Percentiles rank a stretch among this genome's conserved stretches.
Conservation (phyloP, 92 coral and sea anemone genomes). For the Palythoa grandiflora region DNA sequence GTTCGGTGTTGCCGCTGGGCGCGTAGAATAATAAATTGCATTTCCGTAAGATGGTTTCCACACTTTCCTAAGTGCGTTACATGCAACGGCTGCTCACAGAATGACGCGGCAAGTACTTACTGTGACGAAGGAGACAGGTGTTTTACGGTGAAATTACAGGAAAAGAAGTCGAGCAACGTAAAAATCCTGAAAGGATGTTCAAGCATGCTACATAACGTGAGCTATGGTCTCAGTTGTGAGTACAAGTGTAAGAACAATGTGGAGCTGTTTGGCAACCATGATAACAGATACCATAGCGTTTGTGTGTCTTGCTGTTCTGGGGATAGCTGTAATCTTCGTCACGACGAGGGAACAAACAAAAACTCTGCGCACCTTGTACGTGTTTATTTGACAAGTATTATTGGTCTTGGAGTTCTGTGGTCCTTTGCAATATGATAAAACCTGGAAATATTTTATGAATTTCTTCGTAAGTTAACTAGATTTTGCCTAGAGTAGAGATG, state of each 20-base stretch:
- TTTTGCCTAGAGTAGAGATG: too few species aligned
- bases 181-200: slow-evolving; percentile 51
- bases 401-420: background rate
- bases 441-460: too few species aligned
- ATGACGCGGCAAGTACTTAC: background rate
- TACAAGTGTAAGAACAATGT: slow-evolving; percentile 59
- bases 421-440: background rate
- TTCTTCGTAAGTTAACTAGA: too few species aligned
- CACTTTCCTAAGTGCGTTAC: slow-evolving; percentile 5
- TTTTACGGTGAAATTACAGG: slow-evolving; percentile 53
- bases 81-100: slow-evolving; percentile 16
- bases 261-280: background rate
- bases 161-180: slow-evolving; percentile 36
- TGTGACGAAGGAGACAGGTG: slow-evolving; percentile 51
- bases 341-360: background rate
- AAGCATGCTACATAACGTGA: slow-evolving; percentile 47
- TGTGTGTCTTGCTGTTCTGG: slow-evolving; percentile 67
- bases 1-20: too few species aligned
- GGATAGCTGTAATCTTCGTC: slow-evolving; percentile 44
- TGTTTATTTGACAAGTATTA: background rate
- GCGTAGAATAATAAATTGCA: too few species aligned
- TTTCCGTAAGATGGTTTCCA: too few species aligned
- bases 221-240: slow-evolving; percentile 46
- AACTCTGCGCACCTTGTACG: background rate
- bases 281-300: slow-evolving; percentile 34